Base-by-base conservation (phyloP, 2,797 vertebrate species). In the Rhynchotus rufescens region DNA sequence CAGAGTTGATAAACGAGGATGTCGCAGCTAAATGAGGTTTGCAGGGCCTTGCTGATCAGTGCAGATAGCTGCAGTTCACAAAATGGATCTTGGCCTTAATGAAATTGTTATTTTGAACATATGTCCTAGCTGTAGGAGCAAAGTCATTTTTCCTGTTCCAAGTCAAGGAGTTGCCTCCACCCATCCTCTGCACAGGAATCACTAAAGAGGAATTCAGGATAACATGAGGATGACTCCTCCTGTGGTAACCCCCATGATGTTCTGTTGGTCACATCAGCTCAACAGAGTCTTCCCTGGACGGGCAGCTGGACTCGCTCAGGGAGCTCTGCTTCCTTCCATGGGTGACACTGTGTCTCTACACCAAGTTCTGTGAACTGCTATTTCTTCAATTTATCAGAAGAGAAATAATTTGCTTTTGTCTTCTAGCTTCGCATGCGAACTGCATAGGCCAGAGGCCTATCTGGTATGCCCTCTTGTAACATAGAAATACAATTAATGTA, bases 321-420 rank as follows among this genome's bases (percentile, higher is more conserved):
- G n/a, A 49, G 40, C 28, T 80, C 76, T 83, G 42, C 69, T 93
- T 81, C 81, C 69, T 92, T 84, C 81, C 83, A 25, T 60, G 77
- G 64, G 51, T 80, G 83, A 80, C 38, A 26, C 62, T 84, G 14
- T 80, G 71, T 84, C 94, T 92, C 87, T 77, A 77, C 38, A 66
- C 34, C 30, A 8, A 57, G 89, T 88, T 78, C 81, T 74, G 76
- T 65, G 85, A 89, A 81, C 65, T 90, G 64, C 57, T 73, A 61
- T 92, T 93, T 87, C 67, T 69, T 75, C 83, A 59, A 83, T 89
- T 92, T 90, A 20, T 86, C 83, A 80, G 60, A 79, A 76, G 74
- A 76, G 80, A 94, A 94, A 84, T 86, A 85, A 90, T 93, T 86
- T 83, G 36, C 25, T 92, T 79, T 32, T 87, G 4, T 74, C 90